A percentile compares a stretch with the other conserved stretches of the same genome.
Evolutionary conservation across 2,797 vertebrate genomes (phyloP).

Genomic region (Danio tinwini): DNA sequence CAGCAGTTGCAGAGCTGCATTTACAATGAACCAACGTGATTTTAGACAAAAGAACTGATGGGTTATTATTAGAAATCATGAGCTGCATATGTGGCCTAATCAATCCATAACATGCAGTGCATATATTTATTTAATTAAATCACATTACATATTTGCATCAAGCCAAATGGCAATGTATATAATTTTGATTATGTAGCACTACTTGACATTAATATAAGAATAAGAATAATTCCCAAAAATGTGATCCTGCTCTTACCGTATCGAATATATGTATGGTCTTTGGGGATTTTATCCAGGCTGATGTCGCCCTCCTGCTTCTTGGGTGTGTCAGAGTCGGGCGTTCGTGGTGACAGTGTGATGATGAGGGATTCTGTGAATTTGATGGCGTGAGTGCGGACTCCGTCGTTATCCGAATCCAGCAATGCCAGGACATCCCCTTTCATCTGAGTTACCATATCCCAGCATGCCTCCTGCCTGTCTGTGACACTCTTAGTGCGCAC

Average conservation of each 20-base stretch:
- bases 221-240: neutral
- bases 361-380: slow-evolving; percentile 95
- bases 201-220: neutral
- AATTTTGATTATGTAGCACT: neutral
- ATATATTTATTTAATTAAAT: neutral
- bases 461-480: slow-evolving; percentile 92
- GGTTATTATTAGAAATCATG: neutral
- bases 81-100: neutral
- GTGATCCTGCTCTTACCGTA: slow-evolving; percentile 75
- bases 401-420: slow-evolving; percentile 94
- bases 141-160: too few relatives aligned
- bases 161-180: neutral
- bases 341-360: slow-evolving; percentile 88
- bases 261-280: slow-evolving; percentile 89
- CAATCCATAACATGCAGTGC: neutral
- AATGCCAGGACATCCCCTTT: slow-evolving; percentile 86
- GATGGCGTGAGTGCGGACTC: slow-evolving; percentile 93
- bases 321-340: slow-evolving; percentile 87
- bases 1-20: neutral
- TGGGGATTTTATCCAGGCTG: slow-evolving; percentile 90
- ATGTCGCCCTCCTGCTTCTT: slow-evolving; percentile 90
- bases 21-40: neutral
- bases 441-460: slow-evolving; percentile 94
- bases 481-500: slow-evolving; percentile 85
- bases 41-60: neutral